Percentiles rank a stretch among this genome's conserved stretches.
phyloP scores from a whole-genome alignment of 2,888 invertebrate genomes.

The Drosophila trichaetosa region DNA sequence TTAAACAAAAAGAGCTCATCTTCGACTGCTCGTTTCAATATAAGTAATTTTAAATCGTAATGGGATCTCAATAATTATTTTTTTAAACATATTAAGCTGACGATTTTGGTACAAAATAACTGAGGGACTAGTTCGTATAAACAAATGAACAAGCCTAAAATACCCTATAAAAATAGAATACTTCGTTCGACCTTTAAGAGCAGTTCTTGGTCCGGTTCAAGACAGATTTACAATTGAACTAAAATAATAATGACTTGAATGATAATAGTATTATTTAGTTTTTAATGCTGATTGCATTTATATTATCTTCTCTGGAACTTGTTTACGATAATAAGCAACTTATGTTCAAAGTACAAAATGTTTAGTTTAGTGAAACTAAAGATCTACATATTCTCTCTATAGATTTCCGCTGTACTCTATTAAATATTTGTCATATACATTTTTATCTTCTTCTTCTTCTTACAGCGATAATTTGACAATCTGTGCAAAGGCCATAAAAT shows the following conservation, averaged over 20 bases:
- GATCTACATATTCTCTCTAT: neutral
- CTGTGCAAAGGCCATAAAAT: conserved; percentile 22
- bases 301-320: neutral
- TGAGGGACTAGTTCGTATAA: neutral
- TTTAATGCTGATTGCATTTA: neutral
- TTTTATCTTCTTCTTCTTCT: neutral
- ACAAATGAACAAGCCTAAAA: neutral
- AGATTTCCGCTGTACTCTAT: neutral
- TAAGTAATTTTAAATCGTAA: neutral
- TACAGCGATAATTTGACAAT: conserved; percentile 9
- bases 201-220: neutral
- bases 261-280: neutral
- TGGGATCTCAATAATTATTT: neutral
- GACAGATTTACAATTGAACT: neutral
- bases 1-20: neutral
- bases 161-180: neutral
- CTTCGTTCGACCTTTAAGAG: neutral
- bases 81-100: no score
- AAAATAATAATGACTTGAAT: neutral
- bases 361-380: neutral
- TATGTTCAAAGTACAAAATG: neutral
- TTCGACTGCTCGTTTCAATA: neutral
- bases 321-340: neutral
- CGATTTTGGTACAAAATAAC: neutral
- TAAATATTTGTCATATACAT: neutral